Base-by-base conservation (phyloP, 2,888 invertebrate species). In the Lycaena phlaeas region DNA sequence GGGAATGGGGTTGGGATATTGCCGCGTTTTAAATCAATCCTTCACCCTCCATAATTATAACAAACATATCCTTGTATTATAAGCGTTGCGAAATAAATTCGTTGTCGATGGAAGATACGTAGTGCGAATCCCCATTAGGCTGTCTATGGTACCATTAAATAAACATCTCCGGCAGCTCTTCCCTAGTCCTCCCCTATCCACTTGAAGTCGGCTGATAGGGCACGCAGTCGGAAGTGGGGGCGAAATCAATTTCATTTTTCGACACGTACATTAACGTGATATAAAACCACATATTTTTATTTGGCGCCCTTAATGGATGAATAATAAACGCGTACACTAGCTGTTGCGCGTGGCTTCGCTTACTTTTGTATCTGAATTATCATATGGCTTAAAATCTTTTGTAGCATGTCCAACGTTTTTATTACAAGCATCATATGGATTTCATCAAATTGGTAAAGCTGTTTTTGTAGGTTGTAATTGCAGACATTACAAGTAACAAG, bases 171-270 rank as follows among this genome's bases (percentile, higher is more conserved):
- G 68, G 60, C 22, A 31, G 36, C 65, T 59, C 57, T 69, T 71
- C 57, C 64, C 70, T 65, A 70, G 74, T 76, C 47, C 61, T 67
- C 61, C 81, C 81, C 76, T 62, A 64, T 56, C 75, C 77, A 77
- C 84, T 84, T 66, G 65, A 74, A 61, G 61, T 66, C 48, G 54
- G 66, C 67, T 67, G 82, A 84, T 84, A 84, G 76, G 81, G 82
- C 82, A 84, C 82, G 82, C 69, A 78, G 67, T 54, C 66, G 72
- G 71, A 69, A 65, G 72, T 67, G 64, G 61, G 69, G 63, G 69
- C 59, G 65, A 79, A 81, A 81, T 81, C 82, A 78, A 82, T 82
- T 82, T 78, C 73, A 79, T 81, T 82, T 81, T 82, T 81, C 73
- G 75, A 77, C 77, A 75, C 78, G 74, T 74, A 76, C 76, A 71